A percentile compares a stretch with the other conserved stretches of the same genome.
Evolutionary conservation across 2,888 invertebrate genomes (phyloP).

Genomic region (Pyrgus malvae): DNA sequence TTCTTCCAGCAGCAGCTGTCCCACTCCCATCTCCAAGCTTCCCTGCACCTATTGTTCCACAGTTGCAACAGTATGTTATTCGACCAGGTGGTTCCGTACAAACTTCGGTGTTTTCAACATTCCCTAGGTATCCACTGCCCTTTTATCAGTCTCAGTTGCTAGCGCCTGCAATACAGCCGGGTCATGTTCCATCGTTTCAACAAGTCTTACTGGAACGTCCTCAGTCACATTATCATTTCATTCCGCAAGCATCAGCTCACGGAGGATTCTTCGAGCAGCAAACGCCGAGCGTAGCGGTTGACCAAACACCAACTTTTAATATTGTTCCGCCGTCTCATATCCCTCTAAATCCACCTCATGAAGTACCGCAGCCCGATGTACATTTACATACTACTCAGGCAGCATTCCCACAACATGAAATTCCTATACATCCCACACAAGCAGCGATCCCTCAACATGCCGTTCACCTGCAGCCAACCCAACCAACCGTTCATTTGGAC

Average conservation of each 20-base stretch:
- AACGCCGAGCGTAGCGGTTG: slow-evolving; percentile 41
- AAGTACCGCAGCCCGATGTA: slow-evolving; percentile 38
- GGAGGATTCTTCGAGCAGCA: slow-evolving; percentile 50
- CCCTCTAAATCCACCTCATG: slow-evolving; percentile 40
- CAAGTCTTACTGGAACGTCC: slow-evolving; percentile 52
- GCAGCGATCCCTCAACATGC: slow-evolving; percentile 41
- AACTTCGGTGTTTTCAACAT: slow-evolving; percentile 69
- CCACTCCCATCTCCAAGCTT: slow-evolving; percentile 48
- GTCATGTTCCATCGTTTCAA: slow-evolving; percentile 29
- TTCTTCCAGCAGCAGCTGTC: slow-evolving; percentile 47
- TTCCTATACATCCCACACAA: slow-evolving; percentile 43
- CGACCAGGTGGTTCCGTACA: slow-evolving; percentile 73
- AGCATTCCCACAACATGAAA: slow-evolving; percentile 37
- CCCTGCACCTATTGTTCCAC: slow-evolving; percentile 37
- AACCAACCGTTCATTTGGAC: slow-evolving; percentile 48
- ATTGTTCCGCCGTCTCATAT: slow-evolving; percentile 39
- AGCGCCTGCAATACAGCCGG: slow-evolving; percentile 39
- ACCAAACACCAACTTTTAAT: slow-evolving; percentile 40
- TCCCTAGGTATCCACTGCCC: slow-evolving; percentile 66
- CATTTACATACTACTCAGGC: slow-evolving; percentile 42
- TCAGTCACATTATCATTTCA: slow-evolving; percentile 53
- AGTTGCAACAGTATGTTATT: slow-evolving; percentile 50
- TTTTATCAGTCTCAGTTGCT: slow-evolving; percentile 56
- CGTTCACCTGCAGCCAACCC: slow-evolving; percentile 39
- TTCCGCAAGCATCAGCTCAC: slow-evolving; percentile 42